These are phyloP conservation scores for Xenotilapia caudafasciata DNA, from an alignment of 2,113 vertebrate species.

Conservation along the genomic window DNA sequence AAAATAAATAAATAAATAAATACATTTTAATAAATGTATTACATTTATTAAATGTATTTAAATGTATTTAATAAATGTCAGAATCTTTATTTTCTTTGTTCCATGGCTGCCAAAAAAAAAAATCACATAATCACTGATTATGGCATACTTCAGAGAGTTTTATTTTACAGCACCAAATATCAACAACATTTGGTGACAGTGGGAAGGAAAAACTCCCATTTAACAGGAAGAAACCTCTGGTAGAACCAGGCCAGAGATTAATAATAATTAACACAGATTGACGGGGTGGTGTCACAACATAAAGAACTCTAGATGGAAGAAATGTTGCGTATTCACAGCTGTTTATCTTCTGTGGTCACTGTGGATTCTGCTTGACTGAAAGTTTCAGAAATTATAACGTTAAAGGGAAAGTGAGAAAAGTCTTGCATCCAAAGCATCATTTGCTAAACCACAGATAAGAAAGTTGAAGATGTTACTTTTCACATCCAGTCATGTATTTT, in stretches of 20 bases:
- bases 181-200: not conserved
- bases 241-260: not conserved
- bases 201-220: not conserved
- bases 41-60: too few species aligned
- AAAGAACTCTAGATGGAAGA: not conserved
- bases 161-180: not conserved
- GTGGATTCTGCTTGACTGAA: not conserved
- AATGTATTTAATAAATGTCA: not conserved
- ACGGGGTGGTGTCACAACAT: not conserved
- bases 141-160: not conserved
- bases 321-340: rapidly evolving
- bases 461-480: not conserved
- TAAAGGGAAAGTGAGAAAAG: not conserved
- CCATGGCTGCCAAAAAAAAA: not conserved
- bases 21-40: not conserved
- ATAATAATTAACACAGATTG: not conserved
- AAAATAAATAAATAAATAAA: too few species aligned
- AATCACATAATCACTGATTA: not conserved
- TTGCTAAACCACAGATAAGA: not conserved
- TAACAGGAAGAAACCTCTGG: not conserved
- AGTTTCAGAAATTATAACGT: not conserved
- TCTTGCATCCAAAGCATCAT: not conserved
- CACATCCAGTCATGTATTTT: not conserved
- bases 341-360: not conserved
- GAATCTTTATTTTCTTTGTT: not conserved